A percentile compares a stretch with the other conserved stretches of the same genome.
These are phyloP conservation scores for Calliphora vicina DNA, from an alignment of 1,140 invertebrate species.

Conservation along the genomic window DNA sequence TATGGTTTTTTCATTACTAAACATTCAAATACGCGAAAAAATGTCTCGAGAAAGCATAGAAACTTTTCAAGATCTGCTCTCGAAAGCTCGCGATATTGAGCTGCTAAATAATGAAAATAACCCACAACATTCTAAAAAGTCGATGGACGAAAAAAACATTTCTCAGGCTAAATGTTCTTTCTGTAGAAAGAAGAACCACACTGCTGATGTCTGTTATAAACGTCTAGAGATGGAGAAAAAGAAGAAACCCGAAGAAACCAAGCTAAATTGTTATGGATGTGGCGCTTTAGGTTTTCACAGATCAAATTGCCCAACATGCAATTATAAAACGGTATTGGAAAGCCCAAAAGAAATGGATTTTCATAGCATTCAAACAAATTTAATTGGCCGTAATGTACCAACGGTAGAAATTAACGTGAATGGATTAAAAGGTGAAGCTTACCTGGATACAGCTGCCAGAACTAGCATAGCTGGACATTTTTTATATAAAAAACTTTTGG, in stretches of 20 bases:
- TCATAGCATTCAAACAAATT: background rate
- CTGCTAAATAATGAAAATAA: constrained; percentile 12
- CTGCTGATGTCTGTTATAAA: constrained; percentile 21
- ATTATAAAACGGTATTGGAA: constrained; percentile 1
- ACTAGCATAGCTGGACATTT: constrained; percentile 33
- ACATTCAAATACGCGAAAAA: constrained; percentile 1
- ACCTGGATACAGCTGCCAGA: constrained; percentile 35
- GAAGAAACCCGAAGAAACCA: background rate
- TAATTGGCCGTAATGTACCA: constrained; percentile 5
- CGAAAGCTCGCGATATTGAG: background rate
- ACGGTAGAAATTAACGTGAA: constrained; percentile 27
- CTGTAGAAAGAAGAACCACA: constrained; percentile 36
- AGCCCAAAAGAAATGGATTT: constrained; percentile 36
- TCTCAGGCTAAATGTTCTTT: background rate
- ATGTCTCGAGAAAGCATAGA: constrained; percentile 15
- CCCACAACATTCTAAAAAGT: background rate
- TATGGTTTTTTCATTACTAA: constrained; percentile 13
- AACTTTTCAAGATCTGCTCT: constrained; percentile 26
- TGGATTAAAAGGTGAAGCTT: constrained; percentile 36
- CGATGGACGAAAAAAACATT: background rate
- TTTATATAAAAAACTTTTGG: constrained; percentile 11
- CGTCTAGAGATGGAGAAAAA: constrained; percentile 22
- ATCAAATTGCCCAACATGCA: constrained; percentile 34
- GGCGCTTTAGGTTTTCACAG: constrained; percentile 21
- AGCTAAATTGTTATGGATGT: background rate